Conservation (phyloP, 2,113 vertebrate species). For the Lichenostomus cassidix region DNA sequence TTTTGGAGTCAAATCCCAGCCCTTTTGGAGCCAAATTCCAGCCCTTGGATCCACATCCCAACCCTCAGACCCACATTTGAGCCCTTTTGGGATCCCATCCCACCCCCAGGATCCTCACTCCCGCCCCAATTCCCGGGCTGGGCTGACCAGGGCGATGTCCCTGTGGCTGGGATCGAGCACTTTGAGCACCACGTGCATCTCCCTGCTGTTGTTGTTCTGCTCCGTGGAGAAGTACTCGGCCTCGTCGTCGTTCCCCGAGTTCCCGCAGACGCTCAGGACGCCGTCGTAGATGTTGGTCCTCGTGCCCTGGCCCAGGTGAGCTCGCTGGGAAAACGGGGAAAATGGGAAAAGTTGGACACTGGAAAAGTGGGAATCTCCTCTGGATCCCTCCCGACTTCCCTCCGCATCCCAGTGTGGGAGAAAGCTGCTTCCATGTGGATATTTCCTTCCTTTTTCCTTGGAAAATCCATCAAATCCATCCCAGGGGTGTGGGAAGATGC, state of each 20-base stretch:
- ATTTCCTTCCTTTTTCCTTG: neutral
- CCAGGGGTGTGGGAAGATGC: neutral
- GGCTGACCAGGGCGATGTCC: constrained; percentile 84
- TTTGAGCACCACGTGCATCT: constrained; percentile 87
- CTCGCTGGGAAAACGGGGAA: constrained; percentile 46
- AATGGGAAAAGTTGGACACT: neutral
- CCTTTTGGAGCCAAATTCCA: neutral
- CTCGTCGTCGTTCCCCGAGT: neutral
- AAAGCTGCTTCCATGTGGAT: neutral
- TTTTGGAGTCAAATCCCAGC: no score
- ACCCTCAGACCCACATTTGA: no score
- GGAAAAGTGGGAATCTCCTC: neutral
- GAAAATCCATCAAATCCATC: neutral
- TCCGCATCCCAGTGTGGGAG: rapidly evolving
- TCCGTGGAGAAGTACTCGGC: constrained; percentile 40
- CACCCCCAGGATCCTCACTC: no score
- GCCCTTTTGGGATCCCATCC: neutral
- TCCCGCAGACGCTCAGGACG: constrained; percentile 51
- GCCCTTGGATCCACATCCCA: neutral
- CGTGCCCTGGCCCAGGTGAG: constrained; percentile 89
- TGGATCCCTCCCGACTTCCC: neutral
- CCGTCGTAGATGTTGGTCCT: constrained; percentile 90
- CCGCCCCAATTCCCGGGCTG: rapidly evolving
- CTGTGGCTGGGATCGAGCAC: constrained; percentile 87
- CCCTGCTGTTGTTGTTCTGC: constrained; percentile 69